Conservation (phyloP, 2,888 invertebrate genomes). For the Ormia ochracea region DNA sequence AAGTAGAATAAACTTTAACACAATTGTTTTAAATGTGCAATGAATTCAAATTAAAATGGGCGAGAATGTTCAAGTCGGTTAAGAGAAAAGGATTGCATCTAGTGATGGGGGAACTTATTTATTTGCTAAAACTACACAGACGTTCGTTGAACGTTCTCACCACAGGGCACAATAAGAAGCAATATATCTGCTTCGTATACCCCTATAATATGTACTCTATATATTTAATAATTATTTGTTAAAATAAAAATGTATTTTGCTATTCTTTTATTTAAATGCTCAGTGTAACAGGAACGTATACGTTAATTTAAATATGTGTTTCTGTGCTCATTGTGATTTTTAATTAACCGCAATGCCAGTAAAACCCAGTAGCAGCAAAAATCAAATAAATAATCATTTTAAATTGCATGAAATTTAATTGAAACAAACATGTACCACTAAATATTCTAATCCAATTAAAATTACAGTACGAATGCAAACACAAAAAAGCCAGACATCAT, state of each 20-base stretch:
- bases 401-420: slow-evolving; percentile 38
- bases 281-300: slow-evolving; percentile 9
- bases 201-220: no score
- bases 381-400: slow-evolving; percentile 32
- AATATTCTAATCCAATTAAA: slow-evolving; percentile 61
- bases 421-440: slow-evolving; percentile 42
- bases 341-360: slow-evolving; percentile 52
- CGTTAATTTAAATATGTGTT: slow-evolving; percentile 43
- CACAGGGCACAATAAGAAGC: no score
- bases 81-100: not conserved
- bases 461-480: slow-evolving; percentile 46
- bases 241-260: not conserved
- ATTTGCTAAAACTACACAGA: not conserved
- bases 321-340: slow-evolving; percentile 5
- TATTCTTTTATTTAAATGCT: not conserved
- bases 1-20: slow-evolving; percentile 43
- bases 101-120: not conserved
- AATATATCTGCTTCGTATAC: no score
- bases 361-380: not conserved
- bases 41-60: slow-evolving; percentile 44
- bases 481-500: slow-evolving; percentile 4
- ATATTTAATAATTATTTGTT: not conserved
- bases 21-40: slow-evolving; percentile 55
- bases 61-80: not conserved
- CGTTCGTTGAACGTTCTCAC: not conserved